Conservation (phyloP, 2,113 vertebrate genomes). For the Copsychus sechellarum region DNA sequence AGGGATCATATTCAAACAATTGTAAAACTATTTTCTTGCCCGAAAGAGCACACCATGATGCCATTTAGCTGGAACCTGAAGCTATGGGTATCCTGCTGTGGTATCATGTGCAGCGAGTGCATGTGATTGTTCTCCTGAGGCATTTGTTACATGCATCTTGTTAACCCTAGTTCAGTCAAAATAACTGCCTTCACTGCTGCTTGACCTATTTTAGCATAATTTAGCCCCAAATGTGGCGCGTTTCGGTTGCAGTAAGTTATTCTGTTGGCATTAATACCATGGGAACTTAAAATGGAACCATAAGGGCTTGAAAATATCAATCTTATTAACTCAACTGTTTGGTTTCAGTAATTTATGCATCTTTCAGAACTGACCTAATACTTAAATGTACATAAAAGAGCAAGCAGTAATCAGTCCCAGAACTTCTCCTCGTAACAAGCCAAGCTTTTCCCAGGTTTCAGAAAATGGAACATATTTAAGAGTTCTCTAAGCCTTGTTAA, state of each 20-base stretch:
- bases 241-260: conserved; percentile 38
- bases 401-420: conserved; percentile 22
- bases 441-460: neutral
- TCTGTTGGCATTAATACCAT: conserved; percentile 16
- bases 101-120: conserved; percentile 62
- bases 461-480: neutral
- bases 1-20: conserved; percentile 63
- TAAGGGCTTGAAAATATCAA: conserved; percentile 33
- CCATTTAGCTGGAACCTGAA: conserved; percentile 72
- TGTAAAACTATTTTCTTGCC: conserved; percentile 67
- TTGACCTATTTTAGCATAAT: conserved; percentile 72
- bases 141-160: conserved; percentile 69
- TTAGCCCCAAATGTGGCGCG: neutral
- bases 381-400: neutral
- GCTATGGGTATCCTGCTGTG: conserved; percentile 72
- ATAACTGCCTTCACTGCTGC: conserved; percentile 62
- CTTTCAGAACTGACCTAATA: conserved; percentile 24
- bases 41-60: conserved; percentile 73
- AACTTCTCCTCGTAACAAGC: neutral
- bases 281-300: conserved; percentile 20
- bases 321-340: conserved; percentile 48
- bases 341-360: conserved; percentile 32
- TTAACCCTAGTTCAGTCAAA: conserved; percentile 71
- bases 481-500: neutral
- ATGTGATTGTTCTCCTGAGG: conserved; percentile 70